Evolutionary conservation across 2,888 invertebrate genomes (phyloP).

Genomic region (Neoascia interrupta): DNA sequence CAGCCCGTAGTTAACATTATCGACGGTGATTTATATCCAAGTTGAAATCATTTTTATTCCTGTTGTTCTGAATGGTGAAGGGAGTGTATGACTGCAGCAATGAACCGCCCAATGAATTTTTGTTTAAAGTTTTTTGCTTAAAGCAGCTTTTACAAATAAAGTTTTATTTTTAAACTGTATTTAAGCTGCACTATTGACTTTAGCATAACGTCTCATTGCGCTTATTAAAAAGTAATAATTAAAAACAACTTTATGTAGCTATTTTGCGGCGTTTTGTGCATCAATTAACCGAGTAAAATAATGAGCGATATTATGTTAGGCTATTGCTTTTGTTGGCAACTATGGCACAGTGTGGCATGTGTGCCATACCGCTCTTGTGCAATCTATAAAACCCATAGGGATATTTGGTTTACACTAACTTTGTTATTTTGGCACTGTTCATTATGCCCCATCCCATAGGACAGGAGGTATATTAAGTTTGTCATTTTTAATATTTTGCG

Average conservation of each 20-base stretch:
- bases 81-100: no score
- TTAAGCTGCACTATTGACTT: no score
- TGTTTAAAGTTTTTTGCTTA: no score
- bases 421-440: conserved; percentile 9
- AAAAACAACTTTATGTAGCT: background rate
- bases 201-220: no score
- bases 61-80: conserved; percentile 33
- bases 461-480: no score
- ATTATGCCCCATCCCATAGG: no score
- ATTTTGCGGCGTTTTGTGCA: conserved; percentile 57
- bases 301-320: conserved; percentile 46
- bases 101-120: no score
- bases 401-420: background rate
- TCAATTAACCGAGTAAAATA: conserved; percentile 64
- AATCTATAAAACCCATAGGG: background rate
- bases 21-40: conserved; percentile 59
- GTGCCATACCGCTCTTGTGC: no score
- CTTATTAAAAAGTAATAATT: conserved; percentile 6
- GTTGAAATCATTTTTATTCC: conserved; percentile 62
- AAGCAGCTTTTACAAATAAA: no score
- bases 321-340: conserved; percentile 12
- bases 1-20: conserved; percentile 58
- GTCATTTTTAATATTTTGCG: no score
- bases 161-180: no score
- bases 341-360: background rate